A percentile compares a stretch with the other conserved stretches of the same genome.
These are phyloP conservation scores for Holacanthella duospinosa DNA, from an alignment of 2,888 invertebrate species.

Conservation along the genomic window DNA sequence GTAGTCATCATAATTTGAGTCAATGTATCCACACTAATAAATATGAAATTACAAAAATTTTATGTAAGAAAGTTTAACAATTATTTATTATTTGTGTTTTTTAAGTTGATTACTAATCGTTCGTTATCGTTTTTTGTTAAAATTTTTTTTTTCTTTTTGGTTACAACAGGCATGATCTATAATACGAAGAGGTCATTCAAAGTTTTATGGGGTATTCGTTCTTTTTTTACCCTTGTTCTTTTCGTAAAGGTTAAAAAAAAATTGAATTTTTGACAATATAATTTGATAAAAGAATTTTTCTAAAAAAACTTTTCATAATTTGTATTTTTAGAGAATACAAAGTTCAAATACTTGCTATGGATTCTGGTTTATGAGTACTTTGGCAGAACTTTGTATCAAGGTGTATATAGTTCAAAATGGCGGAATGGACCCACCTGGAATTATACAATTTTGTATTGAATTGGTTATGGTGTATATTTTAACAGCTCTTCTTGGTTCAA, in stretches of 20 bases:
- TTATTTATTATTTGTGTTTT: neutral
- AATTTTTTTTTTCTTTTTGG: too few species aligned
- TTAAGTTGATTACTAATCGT: neutral
- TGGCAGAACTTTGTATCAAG: conserved; percentile 5
- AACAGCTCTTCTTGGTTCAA: neutral
- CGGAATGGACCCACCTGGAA: conserved; percentile 1
- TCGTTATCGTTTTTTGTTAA: too few species aligned
- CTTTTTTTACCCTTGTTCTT: conserved; percentile 1
- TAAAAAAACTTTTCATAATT: neutral
- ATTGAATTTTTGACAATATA: neutral
- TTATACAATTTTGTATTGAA: neutral
- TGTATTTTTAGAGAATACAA: conserved; percentile 1
- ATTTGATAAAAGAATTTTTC: neutral
- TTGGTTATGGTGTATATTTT: neutral
- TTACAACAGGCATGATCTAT: conserved; percentile 1
- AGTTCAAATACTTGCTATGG: neutral
- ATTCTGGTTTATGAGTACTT: conserved; percentile 4
- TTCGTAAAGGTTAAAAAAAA: conserved; percentile 1
- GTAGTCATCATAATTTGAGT: neutral
- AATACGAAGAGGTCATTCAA: conserved; percentile 3
- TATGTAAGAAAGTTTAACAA: neutral
- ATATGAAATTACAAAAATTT: neutral
- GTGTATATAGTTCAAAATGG: neutral
- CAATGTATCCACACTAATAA: neutral
- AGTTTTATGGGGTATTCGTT: neutral